Evolutionary conservation across 2,888 invertebrate genomes (phyloP), one percentile per base, ranked within the genome.

Genomic region (Didymodactylos carnosus): DNA sequence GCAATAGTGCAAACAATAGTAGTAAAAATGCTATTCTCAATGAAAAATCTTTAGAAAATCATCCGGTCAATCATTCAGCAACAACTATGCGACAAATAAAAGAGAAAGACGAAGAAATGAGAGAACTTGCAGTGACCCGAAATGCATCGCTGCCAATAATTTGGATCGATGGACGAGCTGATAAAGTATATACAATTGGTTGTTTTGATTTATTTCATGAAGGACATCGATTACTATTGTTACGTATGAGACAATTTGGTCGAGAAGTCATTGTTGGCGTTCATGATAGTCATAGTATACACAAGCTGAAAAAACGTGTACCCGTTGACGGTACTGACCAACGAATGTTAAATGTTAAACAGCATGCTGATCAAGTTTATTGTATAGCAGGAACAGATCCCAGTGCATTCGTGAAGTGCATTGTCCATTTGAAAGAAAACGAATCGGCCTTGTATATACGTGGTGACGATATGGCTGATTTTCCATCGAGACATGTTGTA

Each of bases 131-230:
- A n/a, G n/a, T n/a, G n/a, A n/a, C n/a, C 8, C 49, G 49, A 11
- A 49, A 25, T 49, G 3, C 49, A 49, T 49, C 49, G 13, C 25
- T 49, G 25, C 49, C 49, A 11, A 25, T 25, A 1, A 49, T 49
- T 3, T 49, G 49, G 49, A 49, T 49, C 25, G 70, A 70, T 39
- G 51, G 49, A 10, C 49, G 70, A 53, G 76, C 78, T 71, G 78
- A 79, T 51, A 78, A 78, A 72, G 79, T 80, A 11, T 80, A 78
- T 77, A 80, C 80, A 3, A 76, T 80, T n/a, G 80, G 80, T 41
- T 80, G 80, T 75, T 80, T 80, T 76, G 80, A 80, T 73, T 76
- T 80, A 39, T 80, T 80, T 76, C 80, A 80, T 69, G 76, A 77
- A 27, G 80, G 80, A 16, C 80, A 80, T 73, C 75, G 78, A 6